These are phyloP conservation scores for Anoplolepis gracilipes DNA, from an alignment of 1,140 invertebrate species.

Conservation along the genomic window DNA sequence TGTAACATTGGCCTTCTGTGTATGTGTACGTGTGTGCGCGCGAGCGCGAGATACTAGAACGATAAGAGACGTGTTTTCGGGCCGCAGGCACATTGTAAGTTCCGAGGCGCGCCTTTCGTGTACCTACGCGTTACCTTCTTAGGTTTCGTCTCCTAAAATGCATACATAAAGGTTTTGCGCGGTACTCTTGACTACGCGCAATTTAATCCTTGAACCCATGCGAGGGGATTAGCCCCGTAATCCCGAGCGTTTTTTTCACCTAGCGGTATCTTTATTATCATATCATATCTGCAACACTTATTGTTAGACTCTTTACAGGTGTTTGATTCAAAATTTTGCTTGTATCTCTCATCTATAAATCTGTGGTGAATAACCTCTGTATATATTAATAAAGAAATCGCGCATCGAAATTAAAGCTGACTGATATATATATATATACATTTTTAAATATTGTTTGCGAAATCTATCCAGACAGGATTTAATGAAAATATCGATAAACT, in stretches of 20 bases:
- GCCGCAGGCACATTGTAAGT: conserved; percentile 66
- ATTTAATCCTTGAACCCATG: conserved; percentile 25
- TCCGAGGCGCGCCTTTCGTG: conserved; percentile 57
- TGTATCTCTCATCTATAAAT: background rate
- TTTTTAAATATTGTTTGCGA: background rate
- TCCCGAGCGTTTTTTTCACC: background rate
- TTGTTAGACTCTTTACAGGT: too few relatives aligned
- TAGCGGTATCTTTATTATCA: background rate
- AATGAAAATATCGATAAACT: background rate
- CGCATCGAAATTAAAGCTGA: background rate
- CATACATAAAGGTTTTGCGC: conserved; percentile 33
- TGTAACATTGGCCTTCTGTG: conserved; percentile 76
- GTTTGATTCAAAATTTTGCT: background rate
- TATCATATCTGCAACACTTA: background rate
- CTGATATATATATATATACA: background rate
- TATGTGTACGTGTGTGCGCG: too few relatives aligned
- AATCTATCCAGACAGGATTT: background rate
- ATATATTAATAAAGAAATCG: background rate
- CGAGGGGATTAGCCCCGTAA: conserved; percentile 23
- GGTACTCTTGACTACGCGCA: conserved; percentile 20
- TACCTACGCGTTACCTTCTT: conserved; percentile 66
- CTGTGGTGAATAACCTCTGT: background rate
- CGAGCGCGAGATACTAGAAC: conserved; percentile 71
- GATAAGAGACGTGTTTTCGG: conserved; percentile 77
- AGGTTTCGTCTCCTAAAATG: conserved; percentile 50